Conservation (phyloP, 2,113 vertebrate species). For the Phaethornis superciliosus region DNA sequence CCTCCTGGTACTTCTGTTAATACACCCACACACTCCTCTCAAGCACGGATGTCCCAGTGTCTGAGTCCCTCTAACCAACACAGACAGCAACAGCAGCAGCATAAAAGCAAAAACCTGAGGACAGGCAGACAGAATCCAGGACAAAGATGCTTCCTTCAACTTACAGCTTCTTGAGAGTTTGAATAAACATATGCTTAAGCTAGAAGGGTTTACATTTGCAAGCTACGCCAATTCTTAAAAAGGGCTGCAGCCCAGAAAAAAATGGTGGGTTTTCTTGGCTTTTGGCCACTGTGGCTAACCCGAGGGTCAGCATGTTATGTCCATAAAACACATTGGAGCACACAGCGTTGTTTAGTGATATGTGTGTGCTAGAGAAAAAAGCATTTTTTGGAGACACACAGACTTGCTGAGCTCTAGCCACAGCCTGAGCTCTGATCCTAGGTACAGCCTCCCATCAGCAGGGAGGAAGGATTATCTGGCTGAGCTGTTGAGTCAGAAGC, state of each 20-base stretch:
- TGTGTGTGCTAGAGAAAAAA: neutral
- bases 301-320: neutral
- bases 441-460: neutral
- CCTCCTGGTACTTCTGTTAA: slow-evolving; percentile 5
- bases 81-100: neutral
- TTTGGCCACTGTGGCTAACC: neutral
- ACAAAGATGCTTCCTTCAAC: neutral
- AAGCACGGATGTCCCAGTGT: neutral
- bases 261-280: neutral
- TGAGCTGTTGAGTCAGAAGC: neutral
- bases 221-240: neutral
- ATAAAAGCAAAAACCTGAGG: neutral
- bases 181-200: neutral
- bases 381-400: neutral
- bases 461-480: neutral
- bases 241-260: neutral
- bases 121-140: neutral
- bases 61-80: neutral
- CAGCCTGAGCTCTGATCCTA: neutral
- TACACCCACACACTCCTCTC: slow-evolving; percentile 19
- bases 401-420: neutral
- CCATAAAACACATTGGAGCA: neutral
- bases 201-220: neutral
- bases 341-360: neutral
- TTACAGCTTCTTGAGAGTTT: neutral